Conservation (phyloP, 1,140 invertebrate genomes). For the Pinna nobilis region DNA sequence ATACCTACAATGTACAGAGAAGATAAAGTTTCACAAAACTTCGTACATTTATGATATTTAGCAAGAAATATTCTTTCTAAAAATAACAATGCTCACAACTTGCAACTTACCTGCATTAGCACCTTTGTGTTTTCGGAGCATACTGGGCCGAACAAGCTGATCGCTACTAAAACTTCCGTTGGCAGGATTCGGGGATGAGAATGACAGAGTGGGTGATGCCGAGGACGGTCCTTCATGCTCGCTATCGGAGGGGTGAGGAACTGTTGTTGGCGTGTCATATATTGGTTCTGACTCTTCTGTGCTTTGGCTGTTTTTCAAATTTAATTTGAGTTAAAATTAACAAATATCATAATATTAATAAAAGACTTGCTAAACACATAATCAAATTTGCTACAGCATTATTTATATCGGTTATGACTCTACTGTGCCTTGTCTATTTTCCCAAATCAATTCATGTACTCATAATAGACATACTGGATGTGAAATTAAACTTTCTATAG, state of each 20-base stretch:
- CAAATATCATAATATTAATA: neutral
- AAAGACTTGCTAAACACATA: neutral
- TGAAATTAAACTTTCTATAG: too few relatives aligned
- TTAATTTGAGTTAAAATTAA: constrained; percentile 3
- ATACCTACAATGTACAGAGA: too few relatives aligned
- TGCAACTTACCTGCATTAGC: constrained; percentile 72
- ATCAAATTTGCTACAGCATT: too few relatives aligned
- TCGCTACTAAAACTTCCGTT: constrained; percentile 75
- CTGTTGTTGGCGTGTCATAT: constrained; percentile 81
- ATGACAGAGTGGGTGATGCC: constrained; percentile 57
- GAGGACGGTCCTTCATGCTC: constrained; percentile 63
- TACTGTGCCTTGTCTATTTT: too few relatives aligned
- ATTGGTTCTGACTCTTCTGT: constrained; percentile 85
- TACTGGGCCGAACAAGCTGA: constrained; percentile 77
- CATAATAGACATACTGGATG: too few relatives aligned
- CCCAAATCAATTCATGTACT: too few relatives aligned
- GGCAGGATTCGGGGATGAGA: constrained; percentile 6
- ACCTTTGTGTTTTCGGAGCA: constrained; percentile 75
- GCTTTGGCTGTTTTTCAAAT: constrained; percentile 67
- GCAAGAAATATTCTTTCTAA: too few relatives aligned
- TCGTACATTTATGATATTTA: too few relatives aligned
- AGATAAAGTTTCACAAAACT: too few relatives aligned
- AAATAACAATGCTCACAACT: too few relatives aligned
- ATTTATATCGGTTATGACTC: too few relatives aligned
- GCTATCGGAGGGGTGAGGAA: constrained; percentile 65